These are phyloP conservation scores for Phania funesta DNA, from an alignment of 2,888 invertebrate species.

Conservation along the genomic window DNA sequence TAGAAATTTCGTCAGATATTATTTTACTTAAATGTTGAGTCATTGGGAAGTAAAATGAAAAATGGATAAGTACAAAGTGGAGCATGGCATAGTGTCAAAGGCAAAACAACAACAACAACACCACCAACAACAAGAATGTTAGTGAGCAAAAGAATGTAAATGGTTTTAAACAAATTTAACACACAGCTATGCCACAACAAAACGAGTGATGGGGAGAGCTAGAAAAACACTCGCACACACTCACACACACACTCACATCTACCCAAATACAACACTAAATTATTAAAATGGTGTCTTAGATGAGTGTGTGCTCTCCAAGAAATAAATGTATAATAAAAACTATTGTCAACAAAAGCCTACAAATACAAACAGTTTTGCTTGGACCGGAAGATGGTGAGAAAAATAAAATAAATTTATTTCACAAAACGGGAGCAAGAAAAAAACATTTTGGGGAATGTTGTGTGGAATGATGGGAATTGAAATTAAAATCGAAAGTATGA, in stretches of 20 bases:
- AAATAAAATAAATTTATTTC: conserved; percentile 20
- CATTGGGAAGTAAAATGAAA: conserved; percentile 48
- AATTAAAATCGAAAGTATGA: conserved; percentile 14
- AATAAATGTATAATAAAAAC: conserved; percentile 13
- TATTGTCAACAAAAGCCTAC: conserved; percentile 19
- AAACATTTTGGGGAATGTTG: conserved; percentile 8
- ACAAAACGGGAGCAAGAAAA: neutral
- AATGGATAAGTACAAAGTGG: conserved; percentile 47
- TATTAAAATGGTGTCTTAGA: neutral
- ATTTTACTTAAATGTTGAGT: conserved; percentile 58
- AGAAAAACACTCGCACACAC: neutral
- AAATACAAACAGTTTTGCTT: neutral
- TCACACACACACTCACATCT: neutral
- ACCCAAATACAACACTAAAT: neutral
- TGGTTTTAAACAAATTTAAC: neutral
- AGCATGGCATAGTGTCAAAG: conserved; percentile 66
- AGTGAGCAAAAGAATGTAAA: conserved; percentile 36
- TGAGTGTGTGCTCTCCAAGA: conserved; percentile 24
- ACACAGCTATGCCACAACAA: neutral
- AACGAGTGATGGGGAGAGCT: conserved; percentile 24
- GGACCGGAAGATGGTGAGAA: neutral
- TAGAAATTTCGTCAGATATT: conserved; percentile 51
- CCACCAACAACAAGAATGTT: neutral
- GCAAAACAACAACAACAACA: conserved; percentile 32
- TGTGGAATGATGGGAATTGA: conserved; percentile 45